Conservation (phyloP, 2,888 invertebrate genomes). For the Sinopyrophorus schimmeli region DNA sequence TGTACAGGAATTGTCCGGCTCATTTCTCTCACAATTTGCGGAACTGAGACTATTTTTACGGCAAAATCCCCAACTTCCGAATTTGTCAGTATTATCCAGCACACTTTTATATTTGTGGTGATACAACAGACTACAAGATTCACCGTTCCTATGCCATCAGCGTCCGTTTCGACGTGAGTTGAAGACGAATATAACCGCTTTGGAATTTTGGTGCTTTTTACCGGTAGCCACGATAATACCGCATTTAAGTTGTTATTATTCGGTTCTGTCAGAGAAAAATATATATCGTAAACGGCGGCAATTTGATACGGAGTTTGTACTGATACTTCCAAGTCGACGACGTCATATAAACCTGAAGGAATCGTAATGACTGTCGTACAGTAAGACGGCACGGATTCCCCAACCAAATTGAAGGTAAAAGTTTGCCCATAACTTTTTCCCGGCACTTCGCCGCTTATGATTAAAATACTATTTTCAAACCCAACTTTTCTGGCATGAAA, state of each 20-base stretch:
- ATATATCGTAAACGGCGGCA: conserved; percentile 25
- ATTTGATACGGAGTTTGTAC: conserved; percentile 35
- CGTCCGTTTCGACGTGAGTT: conserved; percentile 9
- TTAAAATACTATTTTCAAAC: conserved; percentile 34
- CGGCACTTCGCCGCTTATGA: conserved; percentile 45
- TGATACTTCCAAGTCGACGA: conserved; percentile 20
- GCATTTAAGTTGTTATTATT: background rate
- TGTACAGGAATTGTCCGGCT: conserved; percentile 19
- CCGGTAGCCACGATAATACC: conserved; percentile 2
- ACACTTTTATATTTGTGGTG: conserved; percentile 9
- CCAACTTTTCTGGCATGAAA: conserved; percentile 43
- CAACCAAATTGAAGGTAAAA: conserved; percentile 41
- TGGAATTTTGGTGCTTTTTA: conserved; percentile 9
- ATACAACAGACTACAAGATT: conserved; percentile 15
- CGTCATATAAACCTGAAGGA: conserved; percentile 31
- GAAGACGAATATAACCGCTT: conserved; percentile 7
- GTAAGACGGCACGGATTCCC: conserved; percentile 38
- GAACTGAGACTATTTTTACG: conserved; percentile 35
- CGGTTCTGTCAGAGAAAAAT: conserved; percentile 15
- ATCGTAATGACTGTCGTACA: conserved; percentile 14
- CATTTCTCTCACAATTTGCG: background rate
- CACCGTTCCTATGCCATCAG: conserved; percentile 20
- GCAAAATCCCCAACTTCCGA: conserved; percentile 43
- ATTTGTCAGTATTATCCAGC: conserved; percentile 41
- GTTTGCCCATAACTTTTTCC: conserved; percentile 44